Conservation (phyloP, 2,113 vertebrate species). For the Entelurus aequoreus region DNA sequence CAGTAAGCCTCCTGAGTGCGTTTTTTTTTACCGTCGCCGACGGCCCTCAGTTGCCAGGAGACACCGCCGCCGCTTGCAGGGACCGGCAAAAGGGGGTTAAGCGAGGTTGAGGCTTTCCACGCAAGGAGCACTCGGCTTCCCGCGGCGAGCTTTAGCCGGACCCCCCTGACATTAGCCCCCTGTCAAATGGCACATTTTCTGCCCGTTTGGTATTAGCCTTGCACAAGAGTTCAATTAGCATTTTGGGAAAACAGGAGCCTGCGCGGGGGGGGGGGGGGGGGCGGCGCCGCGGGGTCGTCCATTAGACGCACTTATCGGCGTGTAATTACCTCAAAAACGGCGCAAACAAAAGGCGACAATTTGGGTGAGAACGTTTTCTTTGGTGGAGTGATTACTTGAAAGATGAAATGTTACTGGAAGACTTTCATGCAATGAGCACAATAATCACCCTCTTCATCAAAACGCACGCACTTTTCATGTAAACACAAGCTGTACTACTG, state of each 20-base stretch:
- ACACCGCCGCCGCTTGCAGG: constrained; percentile 49
- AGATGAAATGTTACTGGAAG: no score
- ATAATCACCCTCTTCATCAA: no score
- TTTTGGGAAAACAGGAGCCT: constrained; percentile 32
- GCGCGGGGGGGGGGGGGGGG: constrained; percentile 30
- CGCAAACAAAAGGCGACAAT: no score
- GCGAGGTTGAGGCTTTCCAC: constrained; percentile 62
- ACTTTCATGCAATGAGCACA: no score
- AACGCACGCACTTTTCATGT: no score
- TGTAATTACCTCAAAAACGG: no score
- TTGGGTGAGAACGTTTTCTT: no score
- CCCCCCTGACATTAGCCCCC: constrained; percentile 42
- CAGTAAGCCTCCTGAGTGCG: constrained; percentile 56
- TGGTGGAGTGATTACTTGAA: no score
- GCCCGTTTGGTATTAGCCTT: constrained; percentile 38
- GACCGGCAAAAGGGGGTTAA: constrained; percentile 46
- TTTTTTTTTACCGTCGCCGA: constrained; percentile 57
- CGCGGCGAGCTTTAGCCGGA: constrained; percentile 23
- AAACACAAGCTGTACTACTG: no score
- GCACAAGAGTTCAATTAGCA: constrained; percentile 54
- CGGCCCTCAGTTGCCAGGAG: constrained; percentile 68
- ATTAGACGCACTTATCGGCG: constrained; percentile 44
- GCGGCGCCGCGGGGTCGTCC: constrained; percentile 29
- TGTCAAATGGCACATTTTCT: constrained; percentile 37
- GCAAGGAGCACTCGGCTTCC: constrained; percentile 44